Percentiles rank a stretch among this genome's conserved stretches.
Evolutionary conservation across 2,113 vertebrate species (phyloP).

Genomic region (Phocoena phocoena): DNA sequence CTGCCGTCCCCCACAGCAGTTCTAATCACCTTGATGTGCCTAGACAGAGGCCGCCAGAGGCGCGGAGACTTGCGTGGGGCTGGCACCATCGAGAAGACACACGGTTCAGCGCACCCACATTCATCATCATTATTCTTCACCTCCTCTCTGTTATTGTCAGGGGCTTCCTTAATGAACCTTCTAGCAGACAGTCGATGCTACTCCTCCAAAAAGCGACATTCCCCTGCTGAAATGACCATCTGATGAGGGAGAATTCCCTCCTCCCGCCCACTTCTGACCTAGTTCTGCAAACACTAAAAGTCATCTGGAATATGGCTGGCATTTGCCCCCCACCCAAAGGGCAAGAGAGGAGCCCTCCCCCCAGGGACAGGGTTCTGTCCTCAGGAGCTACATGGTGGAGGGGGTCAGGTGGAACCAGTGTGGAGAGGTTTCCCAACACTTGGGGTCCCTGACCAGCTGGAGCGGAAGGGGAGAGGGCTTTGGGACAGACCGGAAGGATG

Average conservation of each 20-base stretch:
- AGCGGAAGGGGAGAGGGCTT: background rate
- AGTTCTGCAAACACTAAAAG: background rate
- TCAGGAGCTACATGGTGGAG: no score
- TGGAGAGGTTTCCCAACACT: background rate
- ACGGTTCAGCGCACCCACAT: background rate
- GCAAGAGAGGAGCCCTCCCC: background rate
- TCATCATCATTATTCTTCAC: background rate
- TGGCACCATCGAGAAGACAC: background rate
- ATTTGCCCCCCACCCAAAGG: background rate
- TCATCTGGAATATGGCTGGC: background rate
- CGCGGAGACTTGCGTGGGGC: background rate
- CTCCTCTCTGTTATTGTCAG: background rate
- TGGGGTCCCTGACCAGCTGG: background rate
- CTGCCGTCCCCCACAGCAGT: no score
- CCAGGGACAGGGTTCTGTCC: fast-evolving
- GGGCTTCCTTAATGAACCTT: background rate
- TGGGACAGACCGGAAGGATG: background rate
- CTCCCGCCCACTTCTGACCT: background rate
- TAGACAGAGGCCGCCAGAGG: background rate
- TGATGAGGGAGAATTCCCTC: background rate
- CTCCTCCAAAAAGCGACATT: background rate
- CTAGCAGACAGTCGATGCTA: background rate
- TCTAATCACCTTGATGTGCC: background rate
- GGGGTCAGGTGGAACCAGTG: background rate
- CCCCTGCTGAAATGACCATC: background rate